Evolutionary conservation across 2,113 vertebrate species (phyloP), one percentile per base, ranked within the genome.

Genomic region (Pseudopipra pipra): DNA sequence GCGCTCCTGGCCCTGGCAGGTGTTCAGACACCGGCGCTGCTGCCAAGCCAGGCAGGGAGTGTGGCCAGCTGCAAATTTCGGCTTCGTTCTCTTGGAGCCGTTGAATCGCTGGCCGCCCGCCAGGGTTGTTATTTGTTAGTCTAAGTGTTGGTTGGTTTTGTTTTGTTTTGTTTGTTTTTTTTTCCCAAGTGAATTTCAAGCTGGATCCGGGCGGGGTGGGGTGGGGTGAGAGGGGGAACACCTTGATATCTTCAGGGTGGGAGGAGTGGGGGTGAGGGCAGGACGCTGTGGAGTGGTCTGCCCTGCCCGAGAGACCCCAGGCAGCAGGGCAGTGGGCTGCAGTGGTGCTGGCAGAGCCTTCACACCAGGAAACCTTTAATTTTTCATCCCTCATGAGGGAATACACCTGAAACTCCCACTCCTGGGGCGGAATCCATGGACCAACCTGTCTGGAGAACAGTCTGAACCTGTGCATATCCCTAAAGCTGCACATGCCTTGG

Each of bases 171-270:
- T 27, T 51, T 51, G 14, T 27, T 27, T 65, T 81, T 68, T 90
- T 95, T 91, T 78, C 89, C 94, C 95, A 79, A 96, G 93, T 87
- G 95, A 97, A 89, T 96, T 76, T 94, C 84, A 68, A 93, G 89
- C 78, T 46, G 25, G 51, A 52, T 52, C 14, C 14, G 12, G 51
- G 51, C 13, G 8, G 24, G 25, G 19, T 21, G 12, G 25, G 49
- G 39, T 39, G 23, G 7, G 47, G 47, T 14, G 7, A 2, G n/a
- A 41, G 4, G 33, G 49, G 23, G 33, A 4, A 16, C 51, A 68
- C 31, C 43, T 74, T 1, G 0, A 61, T 80, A 49, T 54, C 86
- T 55, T 56, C 86, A 20, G 51, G 1, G 3, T 3, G 0, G 1
- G 44, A 30, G 54, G 20, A 63, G 49, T 2, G 0, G 47, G 39